Conservation (phyloP, 2,797 vertebrate species). For the Prionace glauca region DNA sequence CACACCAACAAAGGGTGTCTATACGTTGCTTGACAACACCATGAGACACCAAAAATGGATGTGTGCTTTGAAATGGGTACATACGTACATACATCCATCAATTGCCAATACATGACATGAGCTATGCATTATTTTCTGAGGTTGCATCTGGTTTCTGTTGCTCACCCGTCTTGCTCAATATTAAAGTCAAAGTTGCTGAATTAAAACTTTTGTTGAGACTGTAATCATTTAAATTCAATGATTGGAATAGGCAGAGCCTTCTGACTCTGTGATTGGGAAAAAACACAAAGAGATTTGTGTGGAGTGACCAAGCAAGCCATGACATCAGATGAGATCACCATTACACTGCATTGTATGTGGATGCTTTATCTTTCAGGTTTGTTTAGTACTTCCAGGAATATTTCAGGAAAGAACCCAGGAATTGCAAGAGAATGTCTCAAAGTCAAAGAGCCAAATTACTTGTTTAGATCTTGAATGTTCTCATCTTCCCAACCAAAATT, state of each 20-base stretch:
- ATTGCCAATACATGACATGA: neutral
- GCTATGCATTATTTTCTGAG: neutral
- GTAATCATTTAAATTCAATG: slow-evolving; percentile 8
- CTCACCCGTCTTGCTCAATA: neutral
- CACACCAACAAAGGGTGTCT: neutral
- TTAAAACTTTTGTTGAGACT: slow-evolving; percentile 24
- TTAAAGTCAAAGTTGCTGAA: neutral
- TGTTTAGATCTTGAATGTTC: neutral
- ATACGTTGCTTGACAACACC: neutral
- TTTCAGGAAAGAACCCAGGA: neutral
- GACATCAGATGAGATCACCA: slow-evolving; percentile 4
- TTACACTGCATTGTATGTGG: neutral
- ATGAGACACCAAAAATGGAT: neutral
- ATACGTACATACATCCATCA: neutral
- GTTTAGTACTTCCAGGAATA: neutral
- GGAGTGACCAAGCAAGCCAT: neutral
- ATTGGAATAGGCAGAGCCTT: neutral
- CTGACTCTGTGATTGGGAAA: neutral
- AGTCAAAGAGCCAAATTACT: neutral
- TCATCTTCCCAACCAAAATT: neutral
- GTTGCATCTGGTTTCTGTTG: neutral
- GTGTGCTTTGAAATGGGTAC: neutral
- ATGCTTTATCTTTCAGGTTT: slow-evolving; percentile 20
- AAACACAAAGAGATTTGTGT: slow-evolving; percentile 1
- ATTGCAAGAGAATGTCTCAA: neutral